Evolutionary conservation across 1,140 invertebrate genomes (phyloP).

Genomic region (Drosophila micromelanica): DNA sequence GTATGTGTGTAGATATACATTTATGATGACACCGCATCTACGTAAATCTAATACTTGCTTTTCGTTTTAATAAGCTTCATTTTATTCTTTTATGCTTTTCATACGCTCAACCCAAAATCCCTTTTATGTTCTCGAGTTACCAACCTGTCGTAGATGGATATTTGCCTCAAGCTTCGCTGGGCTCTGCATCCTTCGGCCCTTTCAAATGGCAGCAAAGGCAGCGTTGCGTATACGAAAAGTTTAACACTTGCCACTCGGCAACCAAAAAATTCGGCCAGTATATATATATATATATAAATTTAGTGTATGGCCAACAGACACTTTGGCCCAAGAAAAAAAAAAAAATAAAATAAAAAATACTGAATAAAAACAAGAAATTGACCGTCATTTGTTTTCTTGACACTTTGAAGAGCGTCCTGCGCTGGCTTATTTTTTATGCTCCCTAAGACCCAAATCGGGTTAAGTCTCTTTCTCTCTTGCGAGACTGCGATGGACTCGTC

Average conservation of each 20-base stretch:
- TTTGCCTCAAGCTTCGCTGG: constrained; percentile 41
- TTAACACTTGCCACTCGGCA: constrained; percentile 62
- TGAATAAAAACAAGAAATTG: constrained; percentile 48
- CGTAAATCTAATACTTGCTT: constrained; percentile 46
- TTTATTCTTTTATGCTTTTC: constrained; percentile 46
- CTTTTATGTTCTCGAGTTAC: constrained; percentile 74
- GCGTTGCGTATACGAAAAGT: constrained; percentile 55
- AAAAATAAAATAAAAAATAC: constrained; percentile 19
- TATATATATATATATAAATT: not conserved
- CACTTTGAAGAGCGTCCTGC: constrained; percentile 70
- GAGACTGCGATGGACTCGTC: constrained; percentile 11
- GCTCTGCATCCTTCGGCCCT: constrained; percentile 12
- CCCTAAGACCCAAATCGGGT: constrained; percentile 40
- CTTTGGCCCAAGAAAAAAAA: constrained; percentile 19
- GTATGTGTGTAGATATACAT: not conserved
- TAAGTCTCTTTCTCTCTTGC: constrained; percentile 9
- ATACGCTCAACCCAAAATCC: constrained; percentile 37
- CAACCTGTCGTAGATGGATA: constrained; percentile 43
- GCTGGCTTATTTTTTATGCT: constrained; percentile 58
- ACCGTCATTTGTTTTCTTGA: constrained; percentile 81
- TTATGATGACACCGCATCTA: constrained; percentile 16
- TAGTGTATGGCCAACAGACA: constrained; percentile 14
- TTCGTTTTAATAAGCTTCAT: constrained; percentile 52
- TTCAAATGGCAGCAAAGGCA: constrained; percentile 31
- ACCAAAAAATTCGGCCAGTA: constrained; percentile 20